Evolutionary conservation across 2,797 vertebrate species (phyloP).

Genomic region (Agapornis canus): DNA sequence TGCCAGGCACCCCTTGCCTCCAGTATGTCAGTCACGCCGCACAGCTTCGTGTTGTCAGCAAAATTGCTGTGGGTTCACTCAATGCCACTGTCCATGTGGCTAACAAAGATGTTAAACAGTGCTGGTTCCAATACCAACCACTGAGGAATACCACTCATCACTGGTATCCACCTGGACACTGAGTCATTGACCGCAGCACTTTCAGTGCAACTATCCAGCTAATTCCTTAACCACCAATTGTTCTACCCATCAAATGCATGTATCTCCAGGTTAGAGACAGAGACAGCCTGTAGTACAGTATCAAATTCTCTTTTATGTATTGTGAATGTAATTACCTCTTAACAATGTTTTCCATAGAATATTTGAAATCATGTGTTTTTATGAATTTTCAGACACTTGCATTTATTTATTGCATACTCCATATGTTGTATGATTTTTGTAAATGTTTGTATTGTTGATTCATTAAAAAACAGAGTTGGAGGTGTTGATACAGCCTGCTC

Average conservation of each 20-base stretch:
- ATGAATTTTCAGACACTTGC: background rate
- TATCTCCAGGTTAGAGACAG: background rate
- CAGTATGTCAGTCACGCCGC: background rate
- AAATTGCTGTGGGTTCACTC: background rate
- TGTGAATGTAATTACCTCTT: background rate
- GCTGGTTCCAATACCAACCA: background rate
- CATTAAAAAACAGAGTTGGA: background rate
- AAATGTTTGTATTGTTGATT: background rate
- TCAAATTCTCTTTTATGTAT: background rate
- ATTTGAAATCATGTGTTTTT: background rate
- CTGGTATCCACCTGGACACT: background rate
- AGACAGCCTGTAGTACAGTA: background rate
- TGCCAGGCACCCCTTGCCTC: background rate
- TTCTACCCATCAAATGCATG: background rate
- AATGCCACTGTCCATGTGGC: background rate
- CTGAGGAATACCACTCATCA: background rate
- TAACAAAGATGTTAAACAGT: background rate
- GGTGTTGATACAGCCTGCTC: background rate
- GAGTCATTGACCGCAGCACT: background rate
- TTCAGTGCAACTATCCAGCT: background rate
- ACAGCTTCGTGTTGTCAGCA: background rate
- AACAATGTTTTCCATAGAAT: background rate
- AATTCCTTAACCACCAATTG: background rate
- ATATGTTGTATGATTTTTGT: background rate
- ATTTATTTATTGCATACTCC: background rate